Base-by-base conservation (phyloP, 1,140 invertebrate genomes). In the Zaprionus camerounensis region DNA sequence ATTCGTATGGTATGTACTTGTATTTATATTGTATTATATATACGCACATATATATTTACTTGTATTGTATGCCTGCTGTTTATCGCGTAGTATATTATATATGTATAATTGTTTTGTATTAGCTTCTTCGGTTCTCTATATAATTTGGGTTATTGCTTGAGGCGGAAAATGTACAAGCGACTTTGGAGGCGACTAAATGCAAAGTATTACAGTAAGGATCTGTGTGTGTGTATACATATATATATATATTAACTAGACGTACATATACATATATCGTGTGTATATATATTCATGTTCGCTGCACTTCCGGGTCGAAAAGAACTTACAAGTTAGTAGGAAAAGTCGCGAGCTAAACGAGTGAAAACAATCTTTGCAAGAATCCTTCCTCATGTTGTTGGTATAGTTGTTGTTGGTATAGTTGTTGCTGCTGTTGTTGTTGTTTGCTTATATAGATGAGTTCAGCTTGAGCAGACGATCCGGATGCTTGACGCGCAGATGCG, bases 401-500 rank as follows among this genome's bases (percentile, higher is more conserved):
- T 68, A 49, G 74, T 53, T 58, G 55, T 76, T 28, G 56, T 24
- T 44, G 62, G 31, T 28, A 53, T 31, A 31, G 26, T 59, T 56
- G 46, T 11, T 67, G 63, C n/a, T 64, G 57, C n/a, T 64, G 57
- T 24, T 31, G 55, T 36, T 26, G 41, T 2, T 22, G 38, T 59
- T 63, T 57, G 13, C 67, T 90, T 91, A 92, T 57, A 92, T 91
- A 49, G 88, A 80, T 26, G 91, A 91, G 67, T 91, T 91, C 7
- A 92, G 70, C 72, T 93, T 93, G 55, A 91, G 77, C 59, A 93
- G 76, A 22, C 92, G 93, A 76, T 95, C 94, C 81, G 94, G 94
- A 93, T 97, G 96, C 93, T 97, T 96, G 91, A 95, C 94, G 72
- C 96, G 94, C 92, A 97, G 94, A 92, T 97, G 96, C 34, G 95